Evolutionary conservation across 2,888 invertebrate genomes (phyloP).

Genomic region (Pseudococcus longispinus): DNA sequence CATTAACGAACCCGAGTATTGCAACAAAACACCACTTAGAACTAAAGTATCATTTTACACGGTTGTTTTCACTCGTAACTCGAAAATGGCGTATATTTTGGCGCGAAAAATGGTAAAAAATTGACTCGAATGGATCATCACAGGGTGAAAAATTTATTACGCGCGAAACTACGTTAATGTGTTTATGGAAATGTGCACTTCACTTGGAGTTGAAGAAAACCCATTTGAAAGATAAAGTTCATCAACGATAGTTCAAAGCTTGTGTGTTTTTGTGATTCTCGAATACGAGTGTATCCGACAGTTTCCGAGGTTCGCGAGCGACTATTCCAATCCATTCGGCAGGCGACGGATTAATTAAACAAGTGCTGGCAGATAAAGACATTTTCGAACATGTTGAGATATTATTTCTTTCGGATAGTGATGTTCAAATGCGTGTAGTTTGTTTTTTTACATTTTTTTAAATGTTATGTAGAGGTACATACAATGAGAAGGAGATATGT

Average conservation of each 20-base stretch:
- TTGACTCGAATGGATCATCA: not conserved
- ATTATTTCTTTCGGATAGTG: not conserved
- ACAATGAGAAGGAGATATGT: not conserved
- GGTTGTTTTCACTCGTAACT: not conserved
- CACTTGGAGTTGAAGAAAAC: not conserved
- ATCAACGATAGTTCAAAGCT: not conserved
- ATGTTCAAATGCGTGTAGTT: not conserved
- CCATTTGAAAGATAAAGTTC: not conserved
- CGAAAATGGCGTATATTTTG: not conserved
- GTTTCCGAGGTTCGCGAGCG: conserved; percentile 1
- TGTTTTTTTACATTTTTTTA: not conserved
- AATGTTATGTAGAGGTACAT: not conserved
- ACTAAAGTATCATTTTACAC: not conserved
- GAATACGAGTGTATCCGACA: conserved; percentile 10
- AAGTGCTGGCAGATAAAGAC: not conserved
- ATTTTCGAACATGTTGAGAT: not conserved
- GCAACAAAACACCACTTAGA: not conserved
- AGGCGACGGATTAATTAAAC: not conserved
- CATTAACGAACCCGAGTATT: too few species aligned
- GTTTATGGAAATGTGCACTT: not conserved
- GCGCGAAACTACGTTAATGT: not conserved
- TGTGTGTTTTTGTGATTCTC: not conserved
- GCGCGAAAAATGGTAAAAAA: not conserved
- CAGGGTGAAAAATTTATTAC: not conserved
- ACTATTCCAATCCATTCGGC: not conserved